phyloP scores from a whole-genome alignment of 2,113 vertebrate genomes.

The Syngnathus typhle region DNA sequence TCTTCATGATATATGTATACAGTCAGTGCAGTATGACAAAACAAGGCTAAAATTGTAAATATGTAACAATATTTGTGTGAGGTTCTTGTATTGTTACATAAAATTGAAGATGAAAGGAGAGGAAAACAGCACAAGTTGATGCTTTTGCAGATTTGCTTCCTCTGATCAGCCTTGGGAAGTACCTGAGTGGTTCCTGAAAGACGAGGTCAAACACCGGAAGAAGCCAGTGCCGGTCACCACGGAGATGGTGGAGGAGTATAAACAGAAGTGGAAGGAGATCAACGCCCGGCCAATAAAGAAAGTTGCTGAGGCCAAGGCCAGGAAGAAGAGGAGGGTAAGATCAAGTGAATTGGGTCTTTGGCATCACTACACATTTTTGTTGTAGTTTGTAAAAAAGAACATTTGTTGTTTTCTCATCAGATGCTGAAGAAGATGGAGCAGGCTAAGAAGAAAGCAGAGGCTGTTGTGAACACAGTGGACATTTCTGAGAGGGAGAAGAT shows the following conservation, averaged over 20 bases:
- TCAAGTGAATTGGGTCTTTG: not conserved
- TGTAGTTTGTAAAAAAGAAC: not conserved
- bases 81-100: too few species aligned
- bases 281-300: conserved; percentile 92
- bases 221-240: conserved; percentile 77
- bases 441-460: conserved; percentile 93
- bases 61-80: too few species aligned
- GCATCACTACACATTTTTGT: not conserved
- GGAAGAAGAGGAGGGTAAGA: conserved; percentile 90
- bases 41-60: too few species aligned
- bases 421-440: conserved; percentile 93
- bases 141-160: conserved; percentile 73
- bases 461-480: conserved; percentile 88
- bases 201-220: conserved; percentile 82
- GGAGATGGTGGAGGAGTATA: conserved; percentile 85
- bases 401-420: conserved; percentile 53
- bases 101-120: not conserved
- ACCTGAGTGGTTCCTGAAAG: conserved; percentile 86
- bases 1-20: too few species aligned
- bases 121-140: not conserved
- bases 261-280: conserved; percentile 87
- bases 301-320: conserved; percentile 92
- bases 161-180: conserved; percentile 82
- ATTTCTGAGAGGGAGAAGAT: conserved; percentile 91
- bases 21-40: too few species aligned